These are phyloP conservation scores for Nemotelus pantherinus DNA, from an alignment of 2,888 invertebrate species.

Conservation along the genomic window DNA sequence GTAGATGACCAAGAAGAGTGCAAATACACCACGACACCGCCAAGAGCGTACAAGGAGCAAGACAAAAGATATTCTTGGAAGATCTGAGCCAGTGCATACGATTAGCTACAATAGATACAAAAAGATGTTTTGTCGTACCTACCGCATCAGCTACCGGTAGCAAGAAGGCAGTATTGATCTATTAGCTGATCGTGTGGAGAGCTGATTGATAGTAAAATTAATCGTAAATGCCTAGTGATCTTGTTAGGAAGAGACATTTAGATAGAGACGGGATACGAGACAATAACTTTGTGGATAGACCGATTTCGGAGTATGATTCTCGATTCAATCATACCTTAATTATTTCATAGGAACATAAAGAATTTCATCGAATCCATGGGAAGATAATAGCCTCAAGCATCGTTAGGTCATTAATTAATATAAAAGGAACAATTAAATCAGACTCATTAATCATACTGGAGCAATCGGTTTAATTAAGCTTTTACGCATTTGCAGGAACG, in stretches of 20 bases:
- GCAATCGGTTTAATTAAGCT: too few species aligned
- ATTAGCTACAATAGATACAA: conserved; percentile 28
- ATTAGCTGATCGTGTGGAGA: conserved; percentile 26
- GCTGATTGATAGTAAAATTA: conserved; percentile 26
- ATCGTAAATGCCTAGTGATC: conserved; percentile 20
- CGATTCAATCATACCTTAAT: too few species aligned
- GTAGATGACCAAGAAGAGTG: conserved; percentile 5
- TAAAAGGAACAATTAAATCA: too few species aligned
- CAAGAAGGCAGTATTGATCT: conserved; percentile 15
- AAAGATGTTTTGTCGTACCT: not conserved
- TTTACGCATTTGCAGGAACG: too few species aligned
- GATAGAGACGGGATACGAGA: too few species aligned
- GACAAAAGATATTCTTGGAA: conserved; percentile 32
- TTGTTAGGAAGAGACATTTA: not conserved
- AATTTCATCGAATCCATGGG: too few species aligned
- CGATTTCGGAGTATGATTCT: too few species aligned
- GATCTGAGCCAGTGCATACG: conserved; percentile 19
- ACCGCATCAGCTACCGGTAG: conserved; percentile 8
- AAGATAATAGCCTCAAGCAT: too few species aligned
- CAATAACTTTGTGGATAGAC: too few species aligned
- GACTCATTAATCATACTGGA: too few species aligned
- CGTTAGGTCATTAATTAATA: too few species aligned
- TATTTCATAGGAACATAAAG: too few species aligned
- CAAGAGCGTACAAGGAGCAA: conserved; percentile 15
- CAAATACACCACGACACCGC: not conserved